Evolutionary conservation across 2,113 vertebrate genomes (phyloP).

Genomic region (Heterotilapia buettikoferi): DNA sequence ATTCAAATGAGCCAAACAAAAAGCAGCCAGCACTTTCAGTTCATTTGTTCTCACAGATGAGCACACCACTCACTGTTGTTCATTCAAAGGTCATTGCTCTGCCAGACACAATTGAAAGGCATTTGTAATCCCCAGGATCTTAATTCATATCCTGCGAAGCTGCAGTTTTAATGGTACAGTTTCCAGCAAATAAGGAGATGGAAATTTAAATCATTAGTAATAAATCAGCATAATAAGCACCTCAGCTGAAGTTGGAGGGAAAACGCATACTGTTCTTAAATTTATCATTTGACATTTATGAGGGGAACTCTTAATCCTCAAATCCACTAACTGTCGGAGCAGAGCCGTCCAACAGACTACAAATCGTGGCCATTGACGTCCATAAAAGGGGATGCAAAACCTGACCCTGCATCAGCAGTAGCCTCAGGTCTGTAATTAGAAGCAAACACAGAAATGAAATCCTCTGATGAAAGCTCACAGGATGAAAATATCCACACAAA

Average conservation of each 20-base stretch:
- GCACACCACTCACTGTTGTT: not conserved
- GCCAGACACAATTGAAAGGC: constrained; percentile 44
- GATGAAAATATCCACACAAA: constrained; percentile 1
- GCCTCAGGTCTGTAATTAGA: constrained; percentile 48
- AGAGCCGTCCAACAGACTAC: not conserved
- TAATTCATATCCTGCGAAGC: constrained; percentile 40
- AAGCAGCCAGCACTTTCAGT: not conserved
- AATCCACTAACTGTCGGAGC: constrained; percentile 1
- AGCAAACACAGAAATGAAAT: constrained; percentile 20
- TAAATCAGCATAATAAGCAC: constrained; percentile 69
- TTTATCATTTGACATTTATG: constrained; percentile 58
- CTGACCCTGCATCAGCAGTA: constrained; percentile 8
- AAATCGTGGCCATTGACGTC: constrained; percentile 19
- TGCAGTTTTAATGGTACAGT: constrained; percentile 50
- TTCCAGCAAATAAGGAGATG: constrained; percentile 48
- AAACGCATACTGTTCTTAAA: constrained; percentile 19
- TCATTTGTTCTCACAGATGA: constrained; percentile 17
- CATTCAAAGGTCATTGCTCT: constrained; percentile 36
- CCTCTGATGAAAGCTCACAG: constrained; percentile 1
- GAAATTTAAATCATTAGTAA: constrained; percentile 66
- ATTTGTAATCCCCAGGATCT: constrained; percentile 48
- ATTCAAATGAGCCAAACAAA: constrained; percentile 42
- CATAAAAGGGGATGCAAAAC: not conserved
- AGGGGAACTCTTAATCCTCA: constrained; percentile 51
- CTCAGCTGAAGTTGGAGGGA: constrained; percentile 15